These are phyloP conservation scores for Peromyscus attwateri DNA, from an alignment of 2,797 vertebrate species.

Conservation along the genomic window DNA sequence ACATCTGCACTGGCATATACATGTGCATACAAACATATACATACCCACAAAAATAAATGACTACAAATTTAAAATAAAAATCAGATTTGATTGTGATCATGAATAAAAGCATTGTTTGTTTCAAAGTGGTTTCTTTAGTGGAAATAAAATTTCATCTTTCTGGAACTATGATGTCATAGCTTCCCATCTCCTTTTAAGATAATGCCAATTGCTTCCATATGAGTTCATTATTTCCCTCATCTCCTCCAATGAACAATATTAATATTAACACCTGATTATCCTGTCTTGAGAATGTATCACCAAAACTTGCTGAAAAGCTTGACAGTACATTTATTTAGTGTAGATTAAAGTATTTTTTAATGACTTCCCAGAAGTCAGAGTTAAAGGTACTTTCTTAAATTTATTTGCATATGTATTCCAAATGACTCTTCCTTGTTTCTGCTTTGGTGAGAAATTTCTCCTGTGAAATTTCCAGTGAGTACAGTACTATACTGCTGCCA, in stretches of 20 bases:
- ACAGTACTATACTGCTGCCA: not conserved
- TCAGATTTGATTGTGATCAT: conserved; percentile 15
- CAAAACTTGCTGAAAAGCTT: conserved; percentile 25
- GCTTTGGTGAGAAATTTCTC: not conserved
- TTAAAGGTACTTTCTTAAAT: not conserved
- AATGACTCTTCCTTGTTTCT: not conserved
- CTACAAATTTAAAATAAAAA: not conserved
- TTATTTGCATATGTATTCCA: not conserved
- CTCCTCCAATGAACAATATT: conserved; percentile 48
- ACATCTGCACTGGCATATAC: not conserved
- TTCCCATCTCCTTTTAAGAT: not conserved
- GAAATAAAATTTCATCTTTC: not conserved
- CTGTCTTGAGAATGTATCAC: not conserved
- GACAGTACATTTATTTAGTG: conserved; percentile 39
- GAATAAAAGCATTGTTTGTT: not conserved
- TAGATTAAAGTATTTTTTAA: conserved; percentile 33
- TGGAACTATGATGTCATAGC: not conserved
- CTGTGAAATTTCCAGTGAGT: not conserved
- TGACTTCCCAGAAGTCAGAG: conserved; percentile 17
- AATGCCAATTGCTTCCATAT: not conserved
- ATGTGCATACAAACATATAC: not conserved
- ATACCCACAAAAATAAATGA: not conserved
- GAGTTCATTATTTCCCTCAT: conserved; percentile 52
- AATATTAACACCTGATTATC: conserved; percentile 71
- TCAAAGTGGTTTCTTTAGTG: not conserved